Evolutionary conservation across 2,113 vertebrate species (phyloP).

Genomic region (Sminthopsis crassicaudata): DNA sequence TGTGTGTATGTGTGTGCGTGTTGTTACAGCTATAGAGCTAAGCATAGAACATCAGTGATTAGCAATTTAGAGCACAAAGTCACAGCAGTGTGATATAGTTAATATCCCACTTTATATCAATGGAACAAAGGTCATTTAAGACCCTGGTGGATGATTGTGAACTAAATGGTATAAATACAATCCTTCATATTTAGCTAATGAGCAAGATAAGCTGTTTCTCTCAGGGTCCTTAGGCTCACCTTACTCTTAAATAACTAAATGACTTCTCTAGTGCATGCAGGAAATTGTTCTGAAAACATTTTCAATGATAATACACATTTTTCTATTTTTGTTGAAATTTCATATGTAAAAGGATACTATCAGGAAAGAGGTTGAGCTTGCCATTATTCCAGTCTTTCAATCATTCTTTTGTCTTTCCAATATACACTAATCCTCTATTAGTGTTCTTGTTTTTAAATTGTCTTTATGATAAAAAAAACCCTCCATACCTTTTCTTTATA

Average conservation of each 20-base stretch:
- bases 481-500: not conserved
- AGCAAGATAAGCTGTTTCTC: conserved; percentile 33
- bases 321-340: conserved; percentile 60
- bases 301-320: conserved; percentile 21
- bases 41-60: conserved; percentile 81
- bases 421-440: not conserved
- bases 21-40: conserved; percentile 76
- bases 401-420: conserved; percentile 20
- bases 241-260: conserved; percentile 62
- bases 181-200: conserved; percentile 49
- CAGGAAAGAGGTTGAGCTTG: conserved; percentile 17
- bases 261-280: conserved; percentile 35
- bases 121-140: conserved; percentile 60
- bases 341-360: conserved; percentile 43
- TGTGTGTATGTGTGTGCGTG: conserved; percentile 58
- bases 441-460: conserved; percentile 2
- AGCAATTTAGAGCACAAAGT: conserved; percentile 69
- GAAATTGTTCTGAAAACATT: conserved; percentile 54
- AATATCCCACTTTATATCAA: conserved; percentile 59
- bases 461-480: conserved; percentile 37
- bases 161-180: conserved; percentile 46
- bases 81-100: conserved; percentile 59
- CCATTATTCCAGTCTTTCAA: not conserved
- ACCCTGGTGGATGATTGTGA: conserved; percentile 47
- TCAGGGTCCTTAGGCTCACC: conserved; percentile 54